Percentiles rank a stretch among this genome's conserved stretches.
Evolutionary conservation across 2,113 vertebrate genomes (phyloP).

Genomic region (Chaenocephalus aceratus): DNA sequence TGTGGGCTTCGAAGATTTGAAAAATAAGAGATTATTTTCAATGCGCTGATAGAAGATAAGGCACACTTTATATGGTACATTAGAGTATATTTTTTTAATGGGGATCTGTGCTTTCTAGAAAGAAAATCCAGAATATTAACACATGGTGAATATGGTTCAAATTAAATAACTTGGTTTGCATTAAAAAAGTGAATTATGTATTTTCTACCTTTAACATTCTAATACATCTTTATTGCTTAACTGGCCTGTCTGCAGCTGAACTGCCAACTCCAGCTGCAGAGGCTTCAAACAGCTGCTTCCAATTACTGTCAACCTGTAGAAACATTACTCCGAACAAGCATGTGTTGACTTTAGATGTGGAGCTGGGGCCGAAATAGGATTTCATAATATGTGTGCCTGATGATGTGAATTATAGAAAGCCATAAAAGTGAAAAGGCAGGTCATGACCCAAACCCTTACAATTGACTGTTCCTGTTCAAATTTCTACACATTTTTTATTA

Average conservation of each 20-base stretch:
- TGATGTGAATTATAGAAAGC: slow-evolving; percentile 70
- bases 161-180: not conserved
- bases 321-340: slow-evolving; percentile 72
- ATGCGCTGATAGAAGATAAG: slow-evolving; percentile 19
- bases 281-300: slow-evolving; percentile 75
- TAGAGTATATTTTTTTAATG: not conserved
- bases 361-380: slow-evolving; percentile 55
- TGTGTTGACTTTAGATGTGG: slow-evolving; percentile 79
- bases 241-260: slow-evolving; percentile 57
- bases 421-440: slow-evolving; percentile 68
- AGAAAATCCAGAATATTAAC: not conserved
- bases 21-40: slow-evolving; percentile 7
- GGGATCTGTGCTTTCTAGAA: not conserved
- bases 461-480: slow-evolving; percentile 51
- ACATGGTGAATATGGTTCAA: not conserved
- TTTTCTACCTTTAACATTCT: slow-evolving; percentile 35
- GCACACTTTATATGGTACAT: not conserved
- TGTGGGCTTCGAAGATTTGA: slow-evolving; percentile 30
- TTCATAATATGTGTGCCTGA: slow-evolving; percentile 67
- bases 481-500: slow-evolving; percentile 45
- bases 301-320: slow-evolving; percentile 69
- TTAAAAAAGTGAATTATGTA: not conserved
- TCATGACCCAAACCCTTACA: slow-evolving; percentile 58
- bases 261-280: slow-evolving; percentile 67
- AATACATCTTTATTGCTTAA: slow-evolving; percentile 47